Base-by-base conservation (phyloP, 2,888 invertebrate species). In the Drosophila austrosaltans region DNA sequence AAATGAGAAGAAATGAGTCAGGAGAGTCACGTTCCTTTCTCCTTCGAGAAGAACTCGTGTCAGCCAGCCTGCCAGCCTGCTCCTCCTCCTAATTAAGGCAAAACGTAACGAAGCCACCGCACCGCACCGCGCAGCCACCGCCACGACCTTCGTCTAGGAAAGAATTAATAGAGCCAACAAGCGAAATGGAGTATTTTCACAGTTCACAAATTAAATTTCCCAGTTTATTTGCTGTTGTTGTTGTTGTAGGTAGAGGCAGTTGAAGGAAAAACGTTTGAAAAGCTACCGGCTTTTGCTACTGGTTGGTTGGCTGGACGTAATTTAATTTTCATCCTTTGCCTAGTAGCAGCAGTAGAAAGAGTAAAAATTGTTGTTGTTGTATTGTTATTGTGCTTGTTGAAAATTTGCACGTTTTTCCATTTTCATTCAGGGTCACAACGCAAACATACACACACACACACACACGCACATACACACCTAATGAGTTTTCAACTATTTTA, bases 161-260 rank as follows among this genome's bases (percentile, higher is more conserved):
- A 58, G 48, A 48, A 58, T 58, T 58, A 58, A 58, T 58, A 40
- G 36, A 39, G 58, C 22, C 32, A 64, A 42, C 42, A 36, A 48
- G 16, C 62, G 30, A 30, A 54, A 32, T 54, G 28, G 42, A 72
- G 66, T 66, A 57, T 72, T 72, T 72, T 72, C 60, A 60, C 66
- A 32, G 72, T 59, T 65, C 73, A 42, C 72, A 72, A 72, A 72
- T 72, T 72, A 72, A 72, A 72, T 72, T 72, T 72, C 71, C 66
- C 60, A 72, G 72, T 72, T 44, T 44, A 44, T 44, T 48, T 25
- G 48, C 22, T 48, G 48, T 48, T 48, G 48, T 48, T 48, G 16
- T 16, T 16, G 16, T 16, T 16, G 16, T 16, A 16, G 7, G 22
- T 42, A 20, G 20, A 48, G 48, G 48, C 48, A 48, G 22, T 22